A percentile compares a stretch with the other conserved stretches of the same genome.
phyloP scores from a whole-genome alignment of 2,888 invertebrate species.

The Eupithecia inturbata region DNA sequence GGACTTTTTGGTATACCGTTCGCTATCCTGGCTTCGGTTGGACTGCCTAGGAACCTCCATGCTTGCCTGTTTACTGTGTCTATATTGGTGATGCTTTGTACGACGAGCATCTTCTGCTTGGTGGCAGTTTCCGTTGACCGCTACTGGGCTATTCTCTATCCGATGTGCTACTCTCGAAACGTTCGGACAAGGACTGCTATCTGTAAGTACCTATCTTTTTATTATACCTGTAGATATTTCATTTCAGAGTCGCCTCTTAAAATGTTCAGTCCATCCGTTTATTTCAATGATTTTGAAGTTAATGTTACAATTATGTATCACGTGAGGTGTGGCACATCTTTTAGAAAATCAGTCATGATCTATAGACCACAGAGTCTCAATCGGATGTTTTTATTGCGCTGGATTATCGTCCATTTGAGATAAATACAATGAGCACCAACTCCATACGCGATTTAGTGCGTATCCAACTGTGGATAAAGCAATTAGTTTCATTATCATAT shows the following conservation, averaged over 20 bases:
- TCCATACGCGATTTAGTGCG: slow-evolving; percentile 49
- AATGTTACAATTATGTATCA: not conserved
- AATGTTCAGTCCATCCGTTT: not conserved
- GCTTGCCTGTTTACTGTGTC: slow-evolving; percentile 95
- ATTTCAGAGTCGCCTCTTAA: not conserved
- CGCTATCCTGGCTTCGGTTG: slow-evolving; percentile 89
- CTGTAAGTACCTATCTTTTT: slow-evolving; percentile 86
- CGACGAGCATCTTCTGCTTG: slow-evolving; percentile 95
- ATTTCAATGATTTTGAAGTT: not conserved
- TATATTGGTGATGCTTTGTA: slow-evolving; percentile 93
- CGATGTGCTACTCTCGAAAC: slow-evolving; percentile 95
- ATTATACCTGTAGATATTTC: slow-evolving; percentile 10
- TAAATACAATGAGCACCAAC: slow-evolving; percentile 55
- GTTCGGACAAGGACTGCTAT: slow-evolving; percentile 94
- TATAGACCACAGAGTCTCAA: slow-evolving; percentile 34
- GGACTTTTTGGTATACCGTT: slow-evolving; percentile 95
- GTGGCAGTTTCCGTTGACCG: slow-evolving; percentile 96
- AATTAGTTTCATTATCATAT: slow-evolving; percentile 34
- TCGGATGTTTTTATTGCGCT: slow-evolving; percentile 50
- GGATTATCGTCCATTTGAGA: slow-evolving; percentile 49
- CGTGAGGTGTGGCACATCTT: slow-evolving; percentile 4
- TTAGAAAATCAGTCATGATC: not conserved
- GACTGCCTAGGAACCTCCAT: slow-evolving; percentile 90
- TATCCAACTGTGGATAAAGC: slow-evolving; percentile 37
- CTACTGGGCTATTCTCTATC: slow-evolving; percentile 96